Evolutionary conservation across 2,113 vertebrate species (phyloP).

Genomic region (Oryzias melastigma): DNA sequence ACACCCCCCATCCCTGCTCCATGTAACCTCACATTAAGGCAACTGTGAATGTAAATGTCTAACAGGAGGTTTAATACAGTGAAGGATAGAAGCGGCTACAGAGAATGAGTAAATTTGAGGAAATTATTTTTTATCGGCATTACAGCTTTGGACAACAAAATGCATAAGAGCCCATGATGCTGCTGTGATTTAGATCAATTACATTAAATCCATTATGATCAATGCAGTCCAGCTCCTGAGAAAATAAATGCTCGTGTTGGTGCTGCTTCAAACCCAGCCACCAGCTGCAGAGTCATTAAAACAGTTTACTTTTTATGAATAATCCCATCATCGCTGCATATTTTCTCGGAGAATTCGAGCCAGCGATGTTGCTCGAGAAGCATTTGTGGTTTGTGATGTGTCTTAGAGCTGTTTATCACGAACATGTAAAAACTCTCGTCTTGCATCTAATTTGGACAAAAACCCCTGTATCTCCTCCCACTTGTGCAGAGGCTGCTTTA

Average conservation of each 20-base stretch:
- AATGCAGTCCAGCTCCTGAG: slow-evolving; percentile 7
- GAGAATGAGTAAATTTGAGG: slow-evolving; percentile 3
- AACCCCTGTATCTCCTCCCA: not conserved
- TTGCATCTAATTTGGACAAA: not conserved
- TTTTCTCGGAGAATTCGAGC: not conserved
- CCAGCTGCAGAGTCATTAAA: slow-evolving; percentile 1
- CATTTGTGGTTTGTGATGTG: not conserved
- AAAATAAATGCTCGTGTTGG: slow-evolving; percentile 6
- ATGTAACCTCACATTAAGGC: not conserved
- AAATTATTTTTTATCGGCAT: not conserved
- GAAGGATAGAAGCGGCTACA: not conserved
- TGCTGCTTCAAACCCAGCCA: slow-evolving; percentile 6
- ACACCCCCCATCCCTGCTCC: not conserved
- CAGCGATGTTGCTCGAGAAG: not conserved
- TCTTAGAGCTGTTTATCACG: not conserved
- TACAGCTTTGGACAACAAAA: not conserved
- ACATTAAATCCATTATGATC: slow-evolving; percentile 11
- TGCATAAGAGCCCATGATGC: slow-evolving; percentile 5
- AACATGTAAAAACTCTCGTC: not conserved
- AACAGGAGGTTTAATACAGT: slow-evolving; percentile 3
- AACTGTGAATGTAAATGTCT: not conserved
- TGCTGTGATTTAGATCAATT: slow-evolving; percentile 8
- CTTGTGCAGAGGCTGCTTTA: not conserved
- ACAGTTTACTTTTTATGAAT: not conserved
- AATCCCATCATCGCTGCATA: not conserved